Evolutionary conservation across 2,888 invertebrate species (phyloP).

Genomic region (Mesoligia furuncula): DNA sequence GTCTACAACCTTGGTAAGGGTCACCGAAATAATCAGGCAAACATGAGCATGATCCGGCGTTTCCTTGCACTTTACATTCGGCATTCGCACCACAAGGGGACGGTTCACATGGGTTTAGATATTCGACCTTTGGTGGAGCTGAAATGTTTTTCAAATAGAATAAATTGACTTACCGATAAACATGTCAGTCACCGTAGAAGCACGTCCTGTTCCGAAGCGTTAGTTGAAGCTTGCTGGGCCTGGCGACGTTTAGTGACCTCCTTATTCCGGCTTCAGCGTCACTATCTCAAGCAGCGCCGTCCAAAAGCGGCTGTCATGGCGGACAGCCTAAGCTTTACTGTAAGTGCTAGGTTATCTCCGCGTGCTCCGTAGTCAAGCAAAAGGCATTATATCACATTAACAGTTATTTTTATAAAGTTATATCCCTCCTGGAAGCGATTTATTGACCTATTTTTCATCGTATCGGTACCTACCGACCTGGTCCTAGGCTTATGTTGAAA

Average conservation of each 20-base stretch:
- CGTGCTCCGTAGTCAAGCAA: slow-evolving; percentile 89
- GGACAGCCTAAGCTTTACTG: slow-evolving; percentile 89
- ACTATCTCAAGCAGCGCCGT: slow-evolving; percentile 86
- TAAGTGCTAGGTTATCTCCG: slow-evolving; percentile 91
- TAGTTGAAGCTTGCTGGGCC: slow-evolving; percentile 89
- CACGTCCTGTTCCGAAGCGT: slow-evolving; percentile 89
- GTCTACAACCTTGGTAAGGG: slow-evolving; percentile 94
- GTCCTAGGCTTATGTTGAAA: slow-evolving; percentile 83
- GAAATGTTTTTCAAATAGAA: slow-evolving; percentile 82
- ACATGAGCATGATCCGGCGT: slow-evolving; percentile 94
- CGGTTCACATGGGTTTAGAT: slow-evolving; percentile 91
- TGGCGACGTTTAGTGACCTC: slow-evolving; percentile 88
- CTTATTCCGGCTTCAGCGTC: slow-evolving; percentile 84
- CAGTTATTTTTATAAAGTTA: slow-evolving; percentile 83
- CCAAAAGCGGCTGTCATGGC: slow-evolving; percentile 86
- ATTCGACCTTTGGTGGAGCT: slow-evolving; percentile 85
- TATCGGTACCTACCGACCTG: slow-evolving; percentile 75
- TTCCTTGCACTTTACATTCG: slow-evolving; percentile 93
- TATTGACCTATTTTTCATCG: slow-evolving; percentile 78
- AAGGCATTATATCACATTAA: slow-evolving; percentile 88
- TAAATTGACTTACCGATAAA: slow-evolving; percentile 84
- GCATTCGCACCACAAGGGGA: slow-evolving; percentile 93
- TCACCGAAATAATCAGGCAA: slow-evolving; percentile 93
- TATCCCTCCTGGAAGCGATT: slow-evolving; percentile 86
- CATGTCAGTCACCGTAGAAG: slow-evolving; percentile 86